Evolutionary conservation across 2,888 invertebrate species (phyloP), one percentile per base, ranked within the genome.

Genomic region (Nineta flava): DNA sequence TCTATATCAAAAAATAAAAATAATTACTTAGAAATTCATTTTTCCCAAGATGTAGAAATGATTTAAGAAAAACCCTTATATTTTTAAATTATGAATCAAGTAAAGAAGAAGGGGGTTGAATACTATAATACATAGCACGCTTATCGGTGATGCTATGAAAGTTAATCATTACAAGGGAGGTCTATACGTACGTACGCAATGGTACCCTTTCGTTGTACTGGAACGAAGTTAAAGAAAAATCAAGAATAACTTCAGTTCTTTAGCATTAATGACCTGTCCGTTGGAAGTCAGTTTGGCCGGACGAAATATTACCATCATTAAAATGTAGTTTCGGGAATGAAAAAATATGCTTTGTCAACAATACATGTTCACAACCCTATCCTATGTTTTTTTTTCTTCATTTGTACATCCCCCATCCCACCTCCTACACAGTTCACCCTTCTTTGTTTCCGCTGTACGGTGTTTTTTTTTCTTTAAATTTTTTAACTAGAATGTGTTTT

Each of bases 301-400:
- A 38, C 38, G 38, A 38, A 38, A 38, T 38, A 38, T 38, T 38
- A 38, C 38, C 38, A 38, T 38, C 38, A 38, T 38, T 38, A 38
- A 38, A 15, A n/a, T 38, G n/a, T 38, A 13, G 38, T 15, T 13
- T 38, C n/a, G 7, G n/a, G 4, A n/a, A n/a, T 2, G 15, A 38
- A 38, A 15, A 38, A 38, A 38, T 38, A 38, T 38, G 38, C 38
- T 38, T 38, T 38, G 38, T 38, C 38, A 38, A 38, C 38, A 38
- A 38, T 38, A 38, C 15, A 38, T 13, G 15, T 38, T 26, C 26
- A 15, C 15, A 38, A 38, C 38, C 38, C 38, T 38, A 38, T 38
- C 38, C 6, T n/a, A n/a, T 26, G 26, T 26, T 7, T 26, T 26
- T 26, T 26, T 26, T 26, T 26, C 7, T 26, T 26, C 4, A 6